Evolutionary conservation across 2,888 invertebrate genomes (phyloP), one percentile per base, ranked within the genome.

Genomic region (Lasioglossum calceatum): DNA sequence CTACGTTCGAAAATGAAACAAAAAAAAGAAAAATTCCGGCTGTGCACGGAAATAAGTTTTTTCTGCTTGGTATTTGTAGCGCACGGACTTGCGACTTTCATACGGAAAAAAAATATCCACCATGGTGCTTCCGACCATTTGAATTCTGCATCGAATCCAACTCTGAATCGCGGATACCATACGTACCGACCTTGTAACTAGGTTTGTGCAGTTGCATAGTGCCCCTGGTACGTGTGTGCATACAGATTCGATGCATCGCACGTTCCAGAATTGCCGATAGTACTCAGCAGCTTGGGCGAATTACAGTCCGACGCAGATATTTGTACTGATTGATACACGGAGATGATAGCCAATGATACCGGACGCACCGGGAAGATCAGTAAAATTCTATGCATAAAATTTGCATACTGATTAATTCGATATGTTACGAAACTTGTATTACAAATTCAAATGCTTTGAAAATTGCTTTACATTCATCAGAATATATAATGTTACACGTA

Each of bases 221-320:
- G 85, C 87, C 85, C 88, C 79, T 85, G 84, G 89, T 77, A 84
- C 87, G 91, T 90, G 92, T 90, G 86, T 82, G 89, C 86, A 89
- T 82, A 87, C 91, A 88, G 90, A 91, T 91, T 92, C 92, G 92
- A 93, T 93, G 93, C 92, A 93, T 92, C 93, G 92, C 93, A 93
- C 93, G 93, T 93, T 93, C 89, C 89, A 92, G 91, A 93, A 93
- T 92, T 93, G 93, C 93, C 93, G 93, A 93, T 92, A 92, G 93
- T 93, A 92, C 92, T 93, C 93, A 91, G 91, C 91, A 92, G 92
- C 93, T 93, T 91, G 90, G 92, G 91, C 92, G 92, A 93, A 93
- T 93, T 93, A 92, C 93, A 92, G 89, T 89, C 89, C 88, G 87
- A 85, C 86, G 88, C 87, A 84, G 91, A 88, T 89, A 89, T 86